phyloP scores from a whole-genome alignment of 2,888 invertebrate species.

The Saturnia pavonia region DNA sequence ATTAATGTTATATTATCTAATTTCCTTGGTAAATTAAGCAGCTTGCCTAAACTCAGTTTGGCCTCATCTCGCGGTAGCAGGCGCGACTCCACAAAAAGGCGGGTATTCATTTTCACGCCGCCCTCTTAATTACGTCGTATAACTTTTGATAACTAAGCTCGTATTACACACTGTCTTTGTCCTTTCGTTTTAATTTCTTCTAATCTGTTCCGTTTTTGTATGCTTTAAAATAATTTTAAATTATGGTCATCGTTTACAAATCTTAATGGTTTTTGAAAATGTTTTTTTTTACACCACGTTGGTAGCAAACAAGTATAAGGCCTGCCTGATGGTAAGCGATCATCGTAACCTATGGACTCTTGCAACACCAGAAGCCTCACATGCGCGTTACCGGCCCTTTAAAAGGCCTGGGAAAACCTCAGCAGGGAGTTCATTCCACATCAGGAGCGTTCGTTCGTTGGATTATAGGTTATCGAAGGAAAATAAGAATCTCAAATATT shows the following conservation, averaged over 20 bases:
- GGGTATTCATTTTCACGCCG: conserved; percentile 66
- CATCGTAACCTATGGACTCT: no score
- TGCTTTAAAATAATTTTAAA: neutral
- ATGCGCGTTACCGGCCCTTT: no score
- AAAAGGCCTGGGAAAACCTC: no score
- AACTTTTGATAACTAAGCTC: conserved; percentile 65
- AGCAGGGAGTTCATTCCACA: no score
- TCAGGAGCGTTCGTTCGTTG: no score
- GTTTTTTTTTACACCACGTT: no score
- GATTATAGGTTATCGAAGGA: no score
- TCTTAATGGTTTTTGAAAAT: neutral
- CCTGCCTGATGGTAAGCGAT: no score
- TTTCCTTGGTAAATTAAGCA: neutral
- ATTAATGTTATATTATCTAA: neutral
- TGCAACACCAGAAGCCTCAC: no score
- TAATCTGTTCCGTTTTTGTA: neutral
- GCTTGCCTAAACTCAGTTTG: neutral
- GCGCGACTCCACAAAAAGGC: conserved; percentile 42
- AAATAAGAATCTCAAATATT: no score
- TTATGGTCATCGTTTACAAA: neutral
- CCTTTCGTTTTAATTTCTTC: conserved; percentile 55
- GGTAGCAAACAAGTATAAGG: no score
- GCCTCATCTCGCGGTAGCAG: neutral
- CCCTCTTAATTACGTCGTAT: conserved; percentile 67
- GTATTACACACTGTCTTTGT: conserved; percentile 60